A percentile compares a stretch with the other conserved stretches of the same genome.
Conservation (phyloP, 2,113 vertebrate species). For the Hemiprocne comata region DNA sequence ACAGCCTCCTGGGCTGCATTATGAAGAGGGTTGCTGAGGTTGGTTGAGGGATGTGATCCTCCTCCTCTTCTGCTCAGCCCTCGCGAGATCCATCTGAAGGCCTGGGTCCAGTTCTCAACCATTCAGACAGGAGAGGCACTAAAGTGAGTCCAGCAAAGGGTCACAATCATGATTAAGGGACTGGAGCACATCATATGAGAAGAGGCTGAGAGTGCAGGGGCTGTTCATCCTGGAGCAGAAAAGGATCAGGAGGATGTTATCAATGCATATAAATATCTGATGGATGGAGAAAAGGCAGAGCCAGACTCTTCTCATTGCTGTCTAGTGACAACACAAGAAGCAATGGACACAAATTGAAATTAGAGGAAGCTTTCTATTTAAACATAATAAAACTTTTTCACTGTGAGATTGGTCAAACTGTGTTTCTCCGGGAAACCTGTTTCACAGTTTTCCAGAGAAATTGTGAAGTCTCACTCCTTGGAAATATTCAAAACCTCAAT, state of each 20-base stretch:
- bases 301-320: background rate
- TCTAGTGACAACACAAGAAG: background rate
- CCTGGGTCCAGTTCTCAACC: background rate
- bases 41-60: background rate
- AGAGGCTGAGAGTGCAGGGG: no score
- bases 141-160: background rate
- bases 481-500: background rate
- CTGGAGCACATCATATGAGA: background rate
- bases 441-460: background rate
- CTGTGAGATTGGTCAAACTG: background rate
- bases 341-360: background rate
- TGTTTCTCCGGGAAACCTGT: background rate
- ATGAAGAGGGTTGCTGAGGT: background rate
- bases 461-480: background rate
- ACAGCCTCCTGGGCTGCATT: background rate
- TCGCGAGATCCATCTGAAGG: background rate
- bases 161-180: background rate
- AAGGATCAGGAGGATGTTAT: no score
- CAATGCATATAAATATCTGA: no score
- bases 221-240: no score
- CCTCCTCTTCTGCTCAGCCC: background rate
- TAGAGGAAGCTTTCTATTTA: background rate
- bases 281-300: no score
- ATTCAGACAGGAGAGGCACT: background rate
- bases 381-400: background rate